phyloP scores from a whole-genome alignment of 1,140 invertebrate species.

The Ylistrum balloti region DNA sequence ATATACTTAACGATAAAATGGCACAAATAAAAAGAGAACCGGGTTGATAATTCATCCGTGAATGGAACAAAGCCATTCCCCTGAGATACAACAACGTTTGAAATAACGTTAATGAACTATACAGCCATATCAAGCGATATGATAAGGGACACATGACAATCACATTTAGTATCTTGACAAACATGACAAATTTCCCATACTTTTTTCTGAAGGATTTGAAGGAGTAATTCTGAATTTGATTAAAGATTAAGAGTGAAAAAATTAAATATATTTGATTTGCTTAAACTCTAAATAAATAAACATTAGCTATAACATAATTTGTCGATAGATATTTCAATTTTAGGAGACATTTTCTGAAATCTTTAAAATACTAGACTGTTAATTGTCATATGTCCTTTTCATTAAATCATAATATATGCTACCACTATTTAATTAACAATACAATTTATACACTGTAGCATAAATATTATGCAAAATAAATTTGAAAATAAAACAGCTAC shows the following conservation, averaged over 20 bases:
- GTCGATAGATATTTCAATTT: too few species aligned
- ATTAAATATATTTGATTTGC: too few species aligned
- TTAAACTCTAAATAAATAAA: too few species aligned
- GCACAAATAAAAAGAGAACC: conserved; percentile 39
- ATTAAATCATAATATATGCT: neutral
- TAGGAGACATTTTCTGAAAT: too few species aligned
- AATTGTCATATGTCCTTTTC: neutral
- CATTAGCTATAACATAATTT: too few species aligned
- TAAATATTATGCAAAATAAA: conserved; percentile 40
- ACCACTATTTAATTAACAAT: neutral
- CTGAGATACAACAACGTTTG: neutral
- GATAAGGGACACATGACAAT: neutral
- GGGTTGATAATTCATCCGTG: conserved; percentile 37
- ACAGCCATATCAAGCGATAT: conserved; percentile 19
- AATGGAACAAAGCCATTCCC: neutral
- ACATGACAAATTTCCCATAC: too few species aligned
- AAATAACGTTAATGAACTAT: conserved; percentile 5
- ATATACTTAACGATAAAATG: neutral
- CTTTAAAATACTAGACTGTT: too few species aligned
- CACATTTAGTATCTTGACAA: neutral
- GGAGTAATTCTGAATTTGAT: too few species aligned
- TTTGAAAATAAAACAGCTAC: neutral
- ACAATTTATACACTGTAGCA: neutral
- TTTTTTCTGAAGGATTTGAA: too few species aligned
- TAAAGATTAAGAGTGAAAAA: too few species aligned